Conservation (phyloP, 1,140 invertebrate species). For the Hesperophylax magnus region DNA sequence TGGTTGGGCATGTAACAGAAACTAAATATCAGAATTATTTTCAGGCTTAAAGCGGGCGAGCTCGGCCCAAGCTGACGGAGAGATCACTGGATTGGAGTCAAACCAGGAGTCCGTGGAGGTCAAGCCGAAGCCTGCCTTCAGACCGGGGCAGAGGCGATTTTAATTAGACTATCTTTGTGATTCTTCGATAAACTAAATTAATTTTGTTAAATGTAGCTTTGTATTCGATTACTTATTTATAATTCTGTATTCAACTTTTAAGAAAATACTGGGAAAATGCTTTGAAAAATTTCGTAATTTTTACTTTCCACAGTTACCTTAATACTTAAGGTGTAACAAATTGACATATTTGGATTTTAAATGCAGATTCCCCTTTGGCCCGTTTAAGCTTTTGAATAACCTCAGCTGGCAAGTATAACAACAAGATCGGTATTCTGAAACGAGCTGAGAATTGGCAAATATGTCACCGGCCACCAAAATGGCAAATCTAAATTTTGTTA, state of each 20-base stretch:
- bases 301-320: no score
- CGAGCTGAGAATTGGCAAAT: no score
- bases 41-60: constrained; percentile 45
- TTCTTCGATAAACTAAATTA: constrained; percentile 50
- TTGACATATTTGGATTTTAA: no score
- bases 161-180: constrained; percentile 46
- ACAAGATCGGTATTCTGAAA: no score
- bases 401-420: no score
- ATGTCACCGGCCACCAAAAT: no score
- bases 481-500: no score
- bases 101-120: constrained; percentile 53
- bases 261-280: not conserved
- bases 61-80: constrained; percentile 28
- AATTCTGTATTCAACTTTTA: constrained; percentile 1
- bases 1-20: no score
- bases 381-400: no score
- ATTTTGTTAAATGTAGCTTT: constrained; percentile 30
- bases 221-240: not conserved
- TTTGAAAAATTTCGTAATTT: no score
- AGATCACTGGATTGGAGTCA: constrained; percentile 52
- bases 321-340: no score
- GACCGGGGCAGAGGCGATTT: constrained; percentile 50
- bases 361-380: no score
- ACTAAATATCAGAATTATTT: not conserved
- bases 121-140: constrained; percentile 46